Evolutionary conservation across 2,113 vertebrate species (phyloP).

Genomic region (Crotalus tigris): DNA sequence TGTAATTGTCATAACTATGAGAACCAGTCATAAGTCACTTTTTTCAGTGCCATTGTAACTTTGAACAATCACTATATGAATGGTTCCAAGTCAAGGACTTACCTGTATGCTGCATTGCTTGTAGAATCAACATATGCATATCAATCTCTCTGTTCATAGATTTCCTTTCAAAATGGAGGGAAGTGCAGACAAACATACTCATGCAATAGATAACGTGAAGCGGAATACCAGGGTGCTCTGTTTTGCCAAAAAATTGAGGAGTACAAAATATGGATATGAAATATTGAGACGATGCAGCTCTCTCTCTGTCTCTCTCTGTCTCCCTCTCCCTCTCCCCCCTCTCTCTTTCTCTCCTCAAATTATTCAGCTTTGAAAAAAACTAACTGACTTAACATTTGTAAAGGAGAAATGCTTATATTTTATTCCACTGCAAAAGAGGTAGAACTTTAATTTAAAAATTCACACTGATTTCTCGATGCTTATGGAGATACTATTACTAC

Average conservation of each 20-base stretch:
- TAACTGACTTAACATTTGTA: not conserved
- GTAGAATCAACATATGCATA: not conserved
- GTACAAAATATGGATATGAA: not conserved
- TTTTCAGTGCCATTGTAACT: not conserved
- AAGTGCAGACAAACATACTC: not conserved
- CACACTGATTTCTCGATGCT: not conserved
- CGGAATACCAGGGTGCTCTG: not conserved
- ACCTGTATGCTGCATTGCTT: not conserved
- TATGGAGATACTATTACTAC: not conserved
- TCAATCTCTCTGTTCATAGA: not conserved
- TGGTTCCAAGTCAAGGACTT: not conserved
- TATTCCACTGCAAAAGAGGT: not conserved
- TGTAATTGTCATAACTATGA: not conserved
- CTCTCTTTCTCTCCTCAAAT: not conserved
- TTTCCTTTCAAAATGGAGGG: not conserved
- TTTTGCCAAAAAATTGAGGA: not conserved
- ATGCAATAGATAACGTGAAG: not conserved
- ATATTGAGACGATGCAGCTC: not conserved
- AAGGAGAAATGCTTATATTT: not conserved
- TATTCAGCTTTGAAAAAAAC: not conserved
- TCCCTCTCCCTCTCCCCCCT: not conserved
- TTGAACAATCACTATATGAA: not conserved
- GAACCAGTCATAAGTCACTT: not conserved
- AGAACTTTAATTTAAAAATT: not conserved
- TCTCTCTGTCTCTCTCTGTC: not conserved